phyloP scores from a whole-genome alignment of 2,113 vertebrate species.

The Eudyptes chrysolophus region DNA sequence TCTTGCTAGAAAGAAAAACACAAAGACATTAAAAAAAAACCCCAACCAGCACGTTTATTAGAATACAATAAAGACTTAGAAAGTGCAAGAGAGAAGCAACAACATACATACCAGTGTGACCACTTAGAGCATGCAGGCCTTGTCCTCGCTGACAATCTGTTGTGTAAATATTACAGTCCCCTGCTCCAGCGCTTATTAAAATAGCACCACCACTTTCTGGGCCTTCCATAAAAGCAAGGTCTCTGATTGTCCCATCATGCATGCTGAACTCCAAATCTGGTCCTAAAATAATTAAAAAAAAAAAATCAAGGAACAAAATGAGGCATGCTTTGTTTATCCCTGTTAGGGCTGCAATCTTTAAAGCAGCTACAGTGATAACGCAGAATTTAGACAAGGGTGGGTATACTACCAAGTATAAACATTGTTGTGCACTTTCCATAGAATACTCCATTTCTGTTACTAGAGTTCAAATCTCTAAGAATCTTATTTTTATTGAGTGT shows the following conservation, averaged over 20 bases:
- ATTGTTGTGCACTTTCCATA: not conserved
- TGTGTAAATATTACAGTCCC: conserved; percentile 95
- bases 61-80: not conserved
- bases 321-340: not conserved
- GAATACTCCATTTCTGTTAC: not conserved
- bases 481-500: not conserved
- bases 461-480: not conserved
- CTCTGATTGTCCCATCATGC: conserved; percentile 98
- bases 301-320: not conserved
- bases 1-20: not conserved
- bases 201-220: conserved; percentile 96
- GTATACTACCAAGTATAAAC: not conserved
- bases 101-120: conserved; percentile 83
- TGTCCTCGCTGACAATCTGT: conserved; percentile 96
- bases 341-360: not conserved
- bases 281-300: conserved; percentile 74
- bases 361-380: not conserved
- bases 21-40: not conserved
- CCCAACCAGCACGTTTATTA: not conserved
- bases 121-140: conserved; percentile 92
- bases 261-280: conserved; percentile 96
- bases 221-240: conserved; percentile 98
- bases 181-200: conserved; percentile 96
- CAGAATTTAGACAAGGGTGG: not conserved
- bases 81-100: not conserved